Conservation (phyloP, 2,113 vertebrate genomes). For the Lepus americanus region DNA sequence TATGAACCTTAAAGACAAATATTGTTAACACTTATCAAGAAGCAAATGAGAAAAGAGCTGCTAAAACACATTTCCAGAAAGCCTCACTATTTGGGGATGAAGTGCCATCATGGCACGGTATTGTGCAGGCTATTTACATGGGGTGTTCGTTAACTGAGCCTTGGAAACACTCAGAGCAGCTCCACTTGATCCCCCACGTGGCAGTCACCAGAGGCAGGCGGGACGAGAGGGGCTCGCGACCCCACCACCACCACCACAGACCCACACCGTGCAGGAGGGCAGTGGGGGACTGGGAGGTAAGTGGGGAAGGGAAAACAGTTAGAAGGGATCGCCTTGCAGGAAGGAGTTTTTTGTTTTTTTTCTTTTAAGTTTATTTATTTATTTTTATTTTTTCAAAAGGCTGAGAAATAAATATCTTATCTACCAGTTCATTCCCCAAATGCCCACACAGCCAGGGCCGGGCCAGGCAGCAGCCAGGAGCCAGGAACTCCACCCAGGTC, state of each 20-base stretch:
- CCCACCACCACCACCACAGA: not conserved
- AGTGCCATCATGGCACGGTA: not conserved
- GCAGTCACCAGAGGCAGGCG: not conserved
- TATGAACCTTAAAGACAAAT: constrained; percentile 43
- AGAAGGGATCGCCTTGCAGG: not conserved
- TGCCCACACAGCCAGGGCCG: too few species aligned
- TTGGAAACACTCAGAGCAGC: not conserved
- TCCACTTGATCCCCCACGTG: not conserved
- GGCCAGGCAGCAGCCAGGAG: too few species aligned
- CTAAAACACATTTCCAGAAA: constrained; percentile 36
- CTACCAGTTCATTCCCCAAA: too few species aligned
- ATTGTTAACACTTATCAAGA: constrained; percentile 20
- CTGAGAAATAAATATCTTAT: too few species aligned
- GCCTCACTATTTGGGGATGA: not conserved
- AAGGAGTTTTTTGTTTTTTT: not conserved
- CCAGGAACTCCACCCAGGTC: too few species aligned
- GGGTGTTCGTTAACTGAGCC: not conserved
- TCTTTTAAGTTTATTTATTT: too few species aligned
- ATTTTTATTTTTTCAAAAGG: too few species aligned
- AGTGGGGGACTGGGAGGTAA: not conserved
- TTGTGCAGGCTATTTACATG: not conserved
- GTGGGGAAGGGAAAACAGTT: not conserved
- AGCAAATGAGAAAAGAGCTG: not conserved
- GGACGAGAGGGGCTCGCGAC: not conserved
- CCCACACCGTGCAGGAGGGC: not conserved